Base-by-base conservation (phyloP, 2,888 invertebrate genomes). In the Caenorhabditis doughertyi region DNA sequence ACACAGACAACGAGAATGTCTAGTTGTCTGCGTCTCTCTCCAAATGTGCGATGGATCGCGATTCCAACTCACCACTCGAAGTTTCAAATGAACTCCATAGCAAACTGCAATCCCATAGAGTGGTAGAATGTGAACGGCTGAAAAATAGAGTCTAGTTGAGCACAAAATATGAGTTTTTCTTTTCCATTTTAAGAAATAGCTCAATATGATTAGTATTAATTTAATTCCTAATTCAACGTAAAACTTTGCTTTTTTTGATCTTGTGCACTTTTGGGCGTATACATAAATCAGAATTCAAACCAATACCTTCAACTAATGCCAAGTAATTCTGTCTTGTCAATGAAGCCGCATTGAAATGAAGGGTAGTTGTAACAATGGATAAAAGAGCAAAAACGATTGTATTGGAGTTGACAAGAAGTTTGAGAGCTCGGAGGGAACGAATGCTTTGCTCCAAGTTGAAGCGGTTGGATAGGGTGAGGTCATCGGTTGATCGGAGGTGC, bases 381-480 rank as follows among this genome's bases (percentile, higher is more conserved):
- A 76, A 27, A 4, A 68, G 3, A 8, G 39, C n/a, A 21, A 77
- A 77, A 16, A 77, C 62, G n/a, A 62, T 13, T 1, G 62, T 60
- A 27, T 39, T 70, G 16, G 1, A 51, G 23, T 68, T 70, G 11
- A 77, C 39, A 1, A 68, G 32, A 25, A 53, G 60, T 42, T 53
- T 68, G 8, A 77, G 39, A 9, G 68, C 68, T 1, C 29, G 18
- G 16, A 77, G 60, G 3, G 77, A 77, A 21, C 70, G 68, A 27
- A 77, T 68, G 21, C 77, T 60, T 53, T 77, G 68, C 25, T 68
- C 70, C n/a, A 77, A 23, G 9, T 51, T 77, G 70, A 51, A 77
- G 1, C 77, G 68, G 35, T 27, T 70, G 23, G 68, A 70, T 7
- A 77, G 55, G 3, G 67, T 23, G 2, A 76, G 27, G 2, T 18